Evolutionary conservation across 2,113 vertebrate species (phyloP).

Genomic region (Gavialis gangeticus): DNA sequence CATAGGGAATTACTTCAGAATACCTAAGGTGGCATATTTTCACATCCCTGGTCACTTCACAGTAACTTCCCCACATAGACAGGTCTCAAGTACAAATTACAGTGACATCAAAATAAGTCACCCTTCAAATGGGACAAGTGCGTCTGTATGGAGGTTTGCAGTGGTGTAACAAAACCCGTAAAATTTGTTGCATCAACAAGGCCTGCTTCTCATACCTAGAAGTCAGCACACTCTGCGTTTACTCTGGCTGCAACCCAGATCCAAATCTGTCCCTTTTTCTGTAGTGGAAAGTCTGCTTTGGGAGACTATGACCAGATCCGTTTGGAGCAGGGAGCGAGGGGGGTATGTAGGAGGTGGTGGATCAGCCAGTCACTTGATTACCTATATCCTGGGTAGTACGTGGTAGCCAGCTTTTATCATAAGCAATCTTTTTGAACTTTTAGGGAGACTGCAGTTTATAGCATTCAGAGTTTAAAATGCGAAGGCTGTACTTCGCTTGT

Average conservation of each 20-base stretch:
- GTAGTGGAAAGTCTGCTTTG: not conserved
- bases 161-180: not conserved
- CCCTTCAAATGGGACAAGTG: not conserved
- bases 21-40: not conserved
- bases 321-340: not conserved
- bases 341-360: conserved; percentile 37
- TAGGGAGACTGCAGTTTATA: conserved; percentile 10
- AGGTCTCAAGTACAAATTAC: not conserved
- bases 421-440: conserved; percentile 47
- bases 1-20: not conserved
- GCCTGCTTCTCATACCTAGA: not conserved
- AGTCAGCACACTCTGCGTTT: no score
- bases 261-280: not conserved
- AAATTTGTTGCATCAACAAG: not conserved
- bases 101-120: not conserved
- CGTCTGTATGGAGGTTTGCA: not conserved
- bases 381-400: conserved; percentile 54
- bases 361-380: conserved; percentile 26
- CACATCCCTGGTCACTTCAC: not conserved
- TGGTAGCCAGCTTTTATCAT: conserved; percentile 54
- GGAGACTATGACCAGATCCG: not conserved
- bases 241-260: no score
- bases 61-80: not conserved
- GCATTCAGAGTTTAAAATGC: conserved; percentile 65
- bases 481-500: conserved; percentile 67